Evolutionary conservation across 2,113 vertebrate genomes (phyloP).

Genomic region (Leptobrachium ailaonicum): DNA sequence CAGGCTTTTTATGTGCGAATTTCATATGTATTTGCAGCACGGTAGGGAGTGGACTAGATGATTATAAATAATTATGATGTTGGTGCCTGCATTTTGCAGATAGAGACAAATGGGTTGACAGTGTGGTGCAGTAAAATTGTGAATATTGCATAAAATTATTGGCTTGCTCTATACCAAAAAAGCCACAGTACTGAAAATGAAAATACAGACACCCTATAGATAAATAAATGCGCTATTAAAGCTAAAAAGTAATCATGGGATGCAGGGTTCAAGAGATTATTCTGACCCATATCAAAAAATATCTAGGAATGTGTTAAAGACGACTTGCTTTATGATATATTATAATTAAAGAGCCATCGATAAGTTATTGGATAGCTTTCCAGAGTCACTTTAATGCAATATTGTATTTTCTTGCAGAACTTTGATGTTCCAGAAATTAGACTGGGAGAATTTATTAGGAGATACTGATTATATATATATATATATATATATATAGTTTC

Average conservation of each 20-base stretch:
- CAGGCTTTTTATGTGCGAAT: slow-evolving; percentile 28
- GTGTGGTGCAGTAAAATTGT: slow-evolving; percentile 33
- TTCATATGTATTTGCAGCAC: slow-evolving; percentile 32
- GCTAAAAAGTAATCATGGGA: neutral
- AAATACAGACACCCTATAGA: neutral
- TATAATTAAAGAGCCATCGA: neutral
- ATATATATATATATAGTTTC: too few relatives aligned
- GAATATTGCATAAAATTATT: slow-evolving; percentile 35
- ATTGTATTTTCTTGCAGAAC: neutral
- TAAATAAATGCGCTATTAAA: slow-evolving; percentile 3
- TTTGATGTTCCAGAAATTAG: neutral
- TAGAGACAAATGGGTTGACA: slow-evolving; percentile 32
- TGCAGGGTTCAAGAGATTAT: neutral
- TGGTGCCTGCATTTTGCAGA: slow-evolving; percentile 33
- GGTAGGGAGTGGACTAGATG: slow-evolving; percentile 16
- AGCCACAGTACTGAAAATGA: slow-evolving; percentile 1
- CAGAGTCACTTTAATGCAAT: neutral
- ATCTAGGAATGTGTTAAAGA: neutral
- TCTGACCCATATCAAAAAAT: neutral
- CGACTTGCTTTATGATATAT: neutral
- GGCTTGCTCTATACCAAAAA: slow-evolving; percentile 24
- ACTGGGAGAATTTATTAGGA: too few relatives aligned
- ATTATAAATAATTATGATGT: slow-evolving; percentile 48
- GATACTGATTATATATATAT: too few relatives aligned
- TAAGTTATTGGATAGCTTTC: neutral